phyloP scores from a whole-genome alignment of 1,140 invertebrate genomes.

The Acromyrmex echinatior region DNA sequence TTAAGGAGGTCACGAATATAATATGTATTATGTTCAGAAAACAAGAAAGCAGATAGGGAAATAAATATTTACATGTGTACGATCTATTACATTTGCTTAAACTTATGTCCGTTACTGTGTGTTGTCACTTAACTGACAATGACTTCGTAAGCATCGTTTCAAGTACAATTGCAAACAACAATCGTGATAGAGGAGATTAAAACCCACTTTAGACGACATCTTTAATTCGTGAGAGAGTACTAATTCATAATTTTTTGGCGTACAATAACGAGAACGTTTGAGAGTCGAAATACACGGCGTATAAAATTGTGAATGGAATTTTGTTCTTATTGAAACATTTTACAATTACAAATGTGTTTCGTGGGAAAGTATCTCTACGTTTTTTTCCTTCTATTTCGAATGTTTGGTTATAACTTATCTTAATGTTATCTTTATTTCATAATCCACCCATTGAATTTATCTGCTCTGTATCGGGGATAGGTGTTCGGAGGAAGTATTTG shows the following conservation, averaged over 20 bases:
- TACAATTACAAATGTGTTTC: background rate
- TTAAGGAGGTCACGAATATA: background rate
- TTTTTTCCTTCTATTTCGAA: background rate
- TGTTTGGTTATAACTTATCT: background rate
- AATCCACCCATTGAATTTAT: background rate
- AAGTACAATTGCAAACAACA: constrained; percentile 59
- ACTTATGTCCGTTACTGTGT: constrained; percentile 38
- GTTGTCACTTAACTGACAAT: constrained; percentile 36
- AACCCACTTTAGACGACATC: constrained; percentile 27
- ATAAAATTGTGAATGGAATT: constrained; percentile 11
- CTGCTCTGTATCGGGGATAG: background rate
- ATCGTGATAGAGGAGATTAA: constrained; percentile 39
- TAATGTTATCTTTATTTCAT: constrained; percentile 8
- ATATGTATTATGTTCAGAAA: background rate
- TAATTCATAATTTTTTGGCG: constrained; percentile 18
- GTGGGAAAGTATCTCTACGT: background rate
- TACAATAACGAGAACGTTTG: background rate
- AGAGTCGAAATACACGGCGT: background rate
- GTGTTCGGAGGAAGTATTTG: background rate
- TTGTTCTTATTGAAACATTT: background rate
- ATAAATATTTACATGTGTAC: constrained; percentile 40
- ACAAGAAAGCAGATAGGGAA: background rate
- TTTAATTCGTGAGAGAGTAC: constrained; percentile 27
- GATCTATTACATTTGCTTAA: constrained; percentile 25
- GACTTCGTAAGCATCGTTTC: constrained; percentile 43